Evolutionary conservation across 2,113 vertebrate genomes (phyloP), one percentile per base, ranked within the genome.

Genomic region (Pavo muticus): DNA sequence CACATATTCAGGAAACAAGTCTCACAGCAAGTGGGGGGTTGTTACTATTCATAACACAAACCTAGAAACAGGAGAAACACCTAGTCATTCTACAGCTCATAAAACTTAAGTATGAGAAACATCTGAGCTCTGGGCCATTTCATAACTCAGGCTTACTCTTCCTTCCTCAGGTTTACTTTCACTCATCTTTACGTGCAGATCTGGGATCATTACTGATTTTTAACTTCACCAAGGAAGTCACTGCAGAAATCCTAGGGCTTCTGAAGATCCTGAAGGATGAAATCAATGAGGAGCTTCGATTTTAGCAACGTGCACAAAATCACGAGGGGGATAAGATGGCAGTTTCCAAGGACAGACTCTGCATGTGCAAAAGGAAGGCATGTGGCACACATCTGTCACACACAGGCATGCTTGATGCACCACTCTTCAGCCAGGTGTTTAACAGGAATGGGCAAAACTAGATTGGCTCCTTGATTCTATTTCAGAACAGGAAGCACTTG

Each of bases 341-440:
- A 4, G 65, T 79, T 90, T 65, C 54, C 67, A 91, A 82, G 74
- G 84, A 48, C 67, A 85, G 67, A n/a, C 44, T n/a, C 50, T 30
- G 57, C 45, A 71, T 0, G 0, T 10, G 35, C 27, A 20, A 0
- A 0, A 50, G 10, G 13, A 39, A 69, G 61, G 59, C 52, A 69
- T 0, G 0, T 12, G 17, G n/a, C 68, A 52, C 35, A 9, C 48
- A 57, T 18, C 44, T 69, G 44, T 60, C 63, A 18, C 2, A 2
- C 0, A 0, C 2, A 7, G 44, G 11, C 23, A 60, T 2, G 2
- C 13, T 10, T n/a, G 18, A 65, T 8, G n/a, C 21, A 47, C 29
- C 25, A 4, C 61, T 84, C 42, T 73, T 47, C 70, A 45, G 47
- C 5, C 6, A 44, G 40, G 59, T 44, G 75, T 84, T n/a, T 54